These are phyloP conservation scores for Anser cygnoides DNA, from an alignment of 2,113 vertebrate species.

Conservation along the genomic window DNA sequence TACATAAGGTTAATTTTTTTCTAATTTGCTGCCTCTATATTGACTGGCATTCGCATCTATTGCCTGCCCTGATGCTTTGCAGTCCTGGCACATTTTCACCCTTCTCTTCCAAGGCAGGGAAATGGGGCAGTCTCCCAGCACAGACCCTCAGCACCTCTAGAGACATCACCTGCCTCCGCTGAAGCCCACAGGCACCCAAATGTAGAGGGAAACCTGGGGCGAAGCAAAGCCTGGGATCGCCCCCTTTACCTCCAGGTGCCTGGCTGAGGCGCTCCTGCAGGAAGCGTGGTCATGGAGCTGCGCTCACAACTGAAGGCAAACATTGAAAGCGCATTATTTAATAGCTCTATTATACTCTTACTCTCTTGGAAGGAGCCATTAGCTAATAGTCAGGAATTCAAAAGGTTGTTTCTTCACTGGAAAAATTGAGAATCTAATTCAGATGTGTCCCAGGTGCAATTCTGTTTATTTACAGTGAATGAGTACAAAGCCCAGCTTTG, in stretches of 20 bases:
- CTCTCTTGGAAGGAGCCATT: background rate
- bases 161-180: background rate
- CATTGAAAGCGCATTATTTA: background rate
- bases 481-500: background rate
- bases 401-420: background rate
- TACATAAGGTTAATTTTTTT: background rate
- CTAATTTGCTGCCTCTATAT: background rate
- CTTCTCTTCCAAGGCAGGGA: background rate
- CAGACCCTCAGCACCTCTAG: background rate
- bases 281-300: background rate
- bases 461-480: background rate
- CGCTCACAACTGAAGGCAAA: background rate
- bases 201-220: background rate
- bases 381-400: background rate
- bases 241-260: background rate
- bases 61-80: background rate
- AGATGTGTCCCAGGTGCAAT: background rate
- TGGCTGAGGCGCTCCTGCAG: background rate
- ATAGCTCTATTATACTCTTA: background rate
- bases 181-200: background rate
- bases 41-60: background rate
- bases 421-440: background rate
- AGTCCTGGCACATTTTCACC: background rate
- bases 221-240: background rate
- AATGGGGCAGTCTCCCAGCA: fast-evolving